Conservation (phyloP, 2,888 invertebrate species). For the Sipha maydis region DNA sequence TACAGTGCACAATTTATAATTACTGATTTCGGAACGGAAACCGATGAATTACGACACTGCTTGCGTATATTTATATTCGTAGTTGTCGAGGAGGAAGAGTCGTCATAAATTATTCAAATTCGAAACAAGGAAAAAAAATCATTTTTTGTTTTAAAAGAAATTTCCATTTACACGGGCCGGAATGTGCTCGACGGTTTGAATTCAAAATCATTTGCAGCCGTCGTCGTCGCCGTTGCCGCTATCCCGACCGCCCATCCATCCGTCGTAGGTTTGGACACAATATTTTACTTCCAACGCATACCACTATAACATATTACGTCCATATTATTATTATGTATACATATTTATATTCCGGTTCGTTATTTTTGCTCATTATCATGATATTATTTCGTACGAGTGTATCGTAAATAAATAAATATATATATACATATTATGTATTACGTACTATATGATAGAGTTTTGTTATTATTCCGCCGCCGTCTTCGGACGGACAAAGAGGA, state of each 20-base stretch:
- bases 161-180: conserved; percentile 24
- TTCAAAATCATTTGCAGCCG: conserved; percentile 16
- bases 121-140: not conserved
- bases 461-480: conserved; percentile 25
- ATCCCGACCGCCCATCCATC: too few species aligned
- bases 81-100: not conserved
- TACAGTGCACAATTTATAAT: too few species aligned
- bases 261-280: conserved; percentile 9
- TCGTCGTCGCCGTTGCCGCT: not conserved
- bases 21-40: conserved; percentile 42
- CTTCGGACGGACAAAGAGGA: conserved; percentile 47
- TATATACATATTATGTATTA: not conserved
- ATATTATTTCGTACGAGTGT: not conserved
- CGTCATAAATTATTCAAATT: conserved; percentile 52
- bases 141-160: conserved; percentile 6
- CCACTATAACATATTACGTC: too few species aligned
- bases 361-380: not conserved
- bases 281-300: not conserved
- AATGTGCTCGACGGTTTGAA: conserved; percentile 41
- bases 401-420: not conserved
- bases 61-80: not conserved
- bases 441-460: not conserved
- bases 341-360: not conserved
- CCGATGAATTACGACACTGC: not conserved
- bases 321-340: too few species aligned